Evolutionary conservation across 2,113 vertebrate species (phyloP).

Genomic region (Silurus meridionalis): DNA sequence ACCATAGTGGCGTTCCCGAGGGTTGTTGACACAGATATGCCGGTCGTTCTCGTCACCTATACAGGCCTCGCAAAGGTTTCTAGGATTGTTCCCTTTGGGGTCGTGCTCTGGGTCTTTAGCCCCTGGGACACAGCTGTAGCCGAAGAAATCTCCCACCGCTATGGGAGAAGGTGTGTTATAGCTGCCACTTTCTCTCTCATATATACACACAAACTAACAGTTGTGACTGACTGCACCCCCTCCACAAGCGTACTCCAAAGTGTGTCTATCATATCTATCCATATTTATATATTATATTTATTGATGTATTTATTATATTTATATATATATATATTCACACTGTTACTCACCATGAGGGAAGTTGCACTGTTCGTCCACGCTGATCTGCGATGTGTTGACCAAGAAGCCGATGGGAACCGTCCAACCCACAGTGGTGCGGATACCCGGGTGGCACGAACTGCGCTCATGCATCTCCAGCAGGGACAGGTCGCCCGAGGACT

Average conservation of each 20-base stretch:
- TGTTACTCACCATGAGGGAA: constrained; percentile 71
- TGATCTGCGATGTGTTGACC: constrained; percentile 80
- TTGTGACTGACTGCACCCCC: neutral
- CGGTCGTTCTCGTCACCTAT: constrained; percentile 78
- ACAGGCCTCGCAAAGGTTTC: constrained; percentile 79
- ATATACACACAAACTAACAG: neutral
- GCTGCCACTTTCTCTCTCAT: neutral
- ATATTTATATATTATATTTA: neutral
- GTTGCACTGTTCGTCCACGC: constrained; percentile 77
- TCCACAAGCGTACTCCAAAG: too few relatives aligned
- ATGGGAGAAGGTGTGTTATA: constrained; percentile 3
- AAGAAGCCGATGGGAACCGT: constrained; percentile 78
- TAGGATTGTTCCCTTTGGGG: constrained; percentile 77
- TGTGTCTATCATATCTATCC: too few relatives aligned
- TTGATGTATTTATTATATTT: neutral
- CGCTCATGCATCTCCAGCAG: constrained; percentile 81
- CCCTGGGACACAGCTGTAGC: constrained; percentile 78
- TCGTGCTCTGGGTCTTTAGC: constrained; percentile 73
- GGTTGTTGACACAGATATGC: constrained; percentile 76
- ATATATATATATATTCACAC: neutral
- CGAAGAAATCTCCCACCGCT: constrained; percentile 79
- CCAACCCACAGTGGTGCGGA: constrained; percentile 79
- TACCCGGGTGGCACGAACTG: constrained; percentile 79
- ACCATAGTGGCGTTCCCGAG: constrained; percentile 74
- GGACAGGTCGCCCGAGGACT: constrained; percentile 75